A percentile compares a stretch with the other conserved stretches of the same genome.
These are phyloP conservation scores for Pyrochroa serraticornis DNA, from an alignment of 2,888 invertebrate species.

Conservation along the genomic window DNA sequence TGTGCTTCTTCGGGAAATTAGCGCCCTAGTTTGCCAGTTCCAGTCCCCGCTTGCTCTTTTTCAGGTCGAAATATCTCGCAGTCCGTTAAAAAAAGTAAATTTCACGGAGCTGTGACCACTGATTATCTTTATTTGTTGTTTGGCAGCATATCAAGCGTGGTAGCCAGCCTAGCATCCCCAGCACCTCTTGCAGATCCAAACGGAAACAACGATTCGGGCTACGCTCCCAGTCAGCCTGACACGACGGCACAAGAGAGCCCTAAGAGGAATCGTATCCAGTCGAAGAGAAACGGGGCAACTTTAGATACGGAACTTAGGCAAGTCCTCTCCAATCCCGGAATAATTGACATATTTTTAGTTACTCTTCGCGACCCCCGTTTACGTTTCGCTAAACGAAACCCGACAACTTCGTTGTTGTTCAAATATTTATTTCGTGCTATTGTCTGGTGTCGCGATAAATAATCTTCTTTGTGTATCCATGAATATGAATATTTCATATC, in stretches of 20 bases:
- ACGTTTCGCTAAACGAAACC: no score
- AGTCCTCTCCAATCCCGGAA: constrained; percentile 24
- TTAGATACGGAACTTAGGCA: constrained; percentile 57
- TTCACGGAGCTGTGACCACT: background rate
- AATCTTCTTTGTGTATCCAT: background rate
- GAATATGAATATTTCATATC: background rate
- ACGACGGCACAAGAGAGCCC: constrained; percentile 58
- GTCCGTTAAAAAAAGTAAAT: background rate
- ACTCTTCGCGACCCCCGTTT: background rate
- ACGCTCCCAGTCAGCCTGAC: constrained; percentile 65
- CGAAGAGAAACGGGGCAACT: constrained; percentile 54
- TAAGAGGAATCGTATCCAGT: constrained; percentile 41
- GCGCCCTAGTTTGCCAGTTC: no score
- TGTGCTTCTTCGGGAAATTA: background rate
- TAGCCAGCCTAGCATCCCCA: constrained; percentile 64
- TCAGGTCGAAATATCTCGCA: background rate
- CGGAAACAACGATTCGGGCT: constrained; percentile 85
- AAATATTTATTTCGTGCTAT: background rate
- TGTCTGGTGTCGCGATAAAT: background rate
- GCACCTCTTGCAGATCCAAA: constrained; percentile 72
- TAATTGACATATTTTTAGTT: constrained; percentile 24
- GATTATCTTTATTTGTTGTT: constrained; percentile 28
- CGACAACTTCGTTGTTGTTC: background rate
- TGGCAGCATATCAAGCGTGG: constrained; percentile 61
- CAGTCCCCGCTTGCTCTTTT: background rate